These are phyloP conservation scores for Schmidtea mediterranea DNA, from an alignment of 1,140 invertebrate species.

Conservation along the genomic window DNA sequence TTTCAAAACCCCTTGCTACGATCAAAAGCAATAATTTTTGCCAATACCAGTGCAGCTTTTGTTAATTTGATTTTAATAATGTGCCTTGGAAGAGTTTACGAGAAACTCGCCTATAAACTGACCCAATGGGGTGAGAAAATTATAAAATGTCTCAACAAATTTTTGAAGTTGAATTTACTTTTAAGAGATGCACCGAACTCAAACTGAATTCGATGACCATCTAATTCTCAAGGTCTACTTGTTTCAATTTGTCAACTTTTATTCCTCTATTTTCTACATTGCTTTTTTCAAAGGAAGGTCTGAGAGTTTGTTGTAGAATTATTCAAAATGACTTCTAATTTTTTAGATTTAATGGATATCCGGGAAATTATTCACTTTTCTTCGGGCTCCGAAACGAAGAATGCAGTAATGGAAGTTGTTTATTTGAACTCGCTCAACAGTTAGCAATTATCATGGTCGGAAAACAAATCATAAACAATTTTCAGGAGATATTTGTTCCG, in stretches of 20 bases:
- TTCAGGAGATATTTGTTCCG: slow-evolving; percentile 37
- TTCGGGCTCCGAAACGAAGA: slow-evolving; percentile 41
- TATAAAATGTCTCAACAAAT: slow-evolving; percentile 7
- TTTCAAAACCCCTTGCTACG: slow-evolving; percentile 34
- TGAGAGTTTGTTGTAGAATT: slow-evolving; percentile 6
- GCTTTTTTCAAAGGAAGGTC: slow-evolving; percentile 74
- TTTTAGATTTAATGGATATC: slow-evolving; percentile 43
- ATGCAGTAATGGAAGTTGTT: slow-evolving; percentile 49
- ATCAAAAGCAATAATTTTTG: slow-evolving; percentile 36
- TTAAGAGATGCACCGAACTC: slow-evolving; percentile 59
- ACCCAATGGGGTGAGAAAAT: slow-evolving; percentile 61
- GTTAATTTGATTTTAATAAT: slow-evolving; percentile 43
- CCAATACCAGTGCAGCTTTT: slow-evolving; percentile 39
- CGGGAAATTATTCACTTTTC: slow-evolving; percentile 42
- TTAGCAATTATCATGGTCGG: slow-evolving; percentile 57
- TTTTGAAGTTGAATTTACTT: not conserved
- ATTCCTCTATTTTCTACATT: slow-evolving; percentile 91
- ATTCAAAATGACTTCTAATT: slow-evolving; percentile 1
- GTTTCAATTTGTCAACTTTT: slow-evolving; percentile 91
- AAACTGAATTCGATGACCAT: slow-evolving; percentile 88
- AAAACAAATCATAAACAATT: slow-evolving; percentile 50
- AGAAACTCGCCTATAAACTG: slow-evolving; percentile 56
- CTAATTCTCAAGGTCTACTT: slow-evolving; percentile 84
- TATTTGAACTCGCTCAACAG: slow-evolving; percentile 53
- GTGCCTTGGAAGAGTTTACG: slow-evolving; percentile 44